A percentile compares a stretch with the other conserved stretches of the same genome.
These are phyloP conservation scores for Eurypyga helias DNA, from an alignment of 2,113 vertebrate species.

Conservation along the genomic window DNA sequence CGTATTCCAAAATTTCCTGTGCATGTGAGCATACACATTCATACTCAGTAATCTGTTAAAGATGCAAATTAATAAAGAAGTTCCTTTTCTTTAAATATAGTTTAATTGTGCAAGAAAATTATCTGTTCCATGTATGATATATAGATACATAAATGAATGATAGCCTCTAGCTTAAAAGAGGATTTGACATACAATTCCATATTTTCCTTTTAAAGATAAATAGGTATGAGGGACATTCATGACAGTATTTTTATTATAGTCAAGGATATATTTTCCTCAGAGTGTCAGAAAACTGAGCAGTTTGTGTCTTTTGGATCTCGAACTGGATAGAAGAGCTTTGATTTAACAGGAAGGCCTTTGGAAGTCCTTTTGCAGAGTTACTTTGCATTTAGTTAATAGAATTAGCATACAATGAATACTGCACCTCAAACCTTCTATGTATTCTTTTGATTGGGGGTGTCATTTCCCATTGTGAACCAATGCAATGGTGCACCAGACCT, in stretches of 20 bases:
- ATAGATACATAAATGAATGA: background rate
- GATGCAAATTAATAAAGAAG: background rate
- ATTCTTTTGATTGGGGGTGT: background rate
- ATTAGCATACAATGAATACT: background rate
- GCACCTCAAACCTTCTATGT: background rate
- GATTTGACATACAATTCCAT: background rate
- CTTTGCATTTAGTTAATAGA: background rate
- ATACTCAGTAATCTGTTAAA: background rate
- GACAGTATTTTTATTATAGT: background rate
- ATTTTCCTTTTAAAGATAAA: background rate
- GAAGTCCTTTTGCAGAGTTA: background rate
- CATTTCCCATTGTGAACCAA: background rate
- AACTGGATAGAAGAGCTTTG: background rate
- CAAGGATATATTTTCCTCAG: background rate
- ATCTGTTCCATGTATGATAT: background rate
- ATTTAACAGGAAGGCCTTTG: background rate
- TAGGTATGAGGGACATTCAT: background rate
- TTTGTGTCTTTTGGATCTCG: background rate
- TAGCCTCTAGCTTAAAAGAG: background rate
- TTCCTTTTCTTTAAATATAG: background rate
- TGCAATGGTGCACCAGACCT: background rate
- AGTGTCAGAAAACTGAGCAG: background rate
- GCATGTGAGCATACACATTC: background rate
- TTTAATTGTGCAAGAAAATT: background rate
- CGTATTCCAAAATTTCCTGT: background rate